Evolutionary conservation across 2,113 vertebrate genomes (phyloP).

Genomic region (Glaucidium brasilianum): DNA sequence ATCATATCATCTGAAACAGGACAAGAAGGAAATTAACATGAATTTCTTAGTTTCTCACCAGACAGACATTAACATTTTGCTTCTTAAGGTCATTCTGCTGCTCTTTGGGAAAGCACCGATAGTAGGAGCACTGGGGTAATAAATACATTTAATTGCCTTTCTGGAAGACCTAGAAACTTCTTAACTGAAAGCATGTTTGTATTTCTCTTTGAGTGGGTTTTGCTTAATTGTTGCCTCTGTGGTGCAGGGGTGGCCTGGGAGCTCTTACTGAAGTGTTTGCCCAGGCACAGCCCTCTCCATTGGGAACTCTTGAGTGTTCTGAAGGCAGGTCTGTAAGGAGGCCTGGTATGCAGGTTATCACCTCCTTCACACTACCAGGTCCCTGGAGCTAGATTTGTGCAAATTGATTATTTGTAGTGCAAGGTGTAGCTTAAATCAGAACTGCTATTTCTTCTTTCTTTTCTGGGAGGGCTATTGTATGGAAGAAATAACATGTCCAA

Average conservation of each 20-base stretch:
- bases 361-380: not conserved
- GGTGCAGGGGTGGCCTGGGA: not conserved
- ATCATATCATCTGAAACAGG: not conserved
- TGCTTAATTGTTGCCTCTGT: not conserved
- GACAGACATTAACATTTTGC: not conserved
- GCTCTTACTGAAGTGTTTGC: not conserved
- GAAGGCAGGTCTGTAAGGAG: not conserved
- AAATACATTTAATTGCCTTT: not conserved
- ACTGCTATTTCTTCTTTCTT: not conserved
- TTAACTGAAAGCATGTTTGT: not conserved
- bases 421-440: not conserved
- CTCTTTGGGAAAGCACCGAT: not conserved
- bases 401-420: not conserved
- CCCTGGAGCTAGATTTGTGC: not conserved
- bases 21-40: not conserved
- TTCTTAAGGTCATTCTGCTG: not conserved
- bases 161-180: not conserved
- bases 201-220: not conserved
- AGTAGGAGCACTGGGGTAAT: not conserved
- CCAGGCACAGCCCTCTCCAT: not conserved
- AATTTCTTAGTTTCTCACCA: not conserved
- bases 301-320: not conserved
- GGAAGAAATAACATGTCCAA: not conserved
- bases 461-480: not conserved
- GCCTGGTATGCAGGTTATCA: not conserved